Base-by-base conservation (phyloP, 2,113 vertebrate genomes). In the Actenoides lindsayi region DNA sequence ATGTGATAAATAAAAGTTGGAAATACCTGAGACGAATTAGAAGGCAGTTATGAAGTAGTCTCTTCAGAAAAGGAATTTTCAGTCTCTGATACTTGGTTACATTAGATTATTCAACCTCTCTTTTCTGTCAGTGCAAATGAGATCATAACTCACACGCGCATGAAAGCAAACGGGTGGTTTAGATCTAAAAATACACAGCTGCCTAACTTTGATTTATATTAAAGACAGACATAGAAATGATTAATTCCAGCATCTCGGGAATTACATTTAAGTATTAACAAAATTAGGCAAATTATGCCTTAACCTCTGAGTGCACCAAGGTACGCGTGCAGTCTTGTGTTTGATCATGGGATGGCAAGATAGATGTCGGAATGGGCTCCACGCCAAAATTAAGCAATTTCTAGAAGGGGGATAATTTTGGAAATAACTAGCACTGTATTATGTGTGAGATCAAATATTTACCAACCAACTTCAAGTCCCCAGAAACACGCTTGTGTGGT, bases 121-220 rank as follows among this genome's bases (percentile, higher is more conserved):
- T 97, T 57, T 87, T 86, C 76, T 93, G 76, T 92, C 87, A 90
- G 87, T 74, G 77, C 92, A 94, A 93, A 94, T 89, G 75, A 91
- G 94, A 73, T 90, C 82, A 60, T 91, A 65, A 86, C 83, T 96
- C 96, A 89, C 50, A n/a, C 33, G 41, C 41, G 53, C 89, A 42
- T 79, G 37, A 96, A 95, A 95, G 81, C 63, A 91, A 94, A 91
- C 27, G 78, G 53, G 51, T 67, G 80, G 85, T 88, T 93, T 87
- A 95, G 75, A 90, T 94, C 73, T 78, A 54, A 89, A 96, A 83
- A 64, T 3, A 12, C 78, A 44, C 77, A 94, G 87, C 78, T 94
- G 93, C 68, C 95, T 96, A 78, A 76, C 97, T 85, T 93, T 97
- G 63, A 68, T 50, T 96, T 92, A 64, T 92, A 87, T 96, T 97